Base-by-base conservation (phyloP, 2,113 vertebrate species). In the Dinomys branickii region DNA sequence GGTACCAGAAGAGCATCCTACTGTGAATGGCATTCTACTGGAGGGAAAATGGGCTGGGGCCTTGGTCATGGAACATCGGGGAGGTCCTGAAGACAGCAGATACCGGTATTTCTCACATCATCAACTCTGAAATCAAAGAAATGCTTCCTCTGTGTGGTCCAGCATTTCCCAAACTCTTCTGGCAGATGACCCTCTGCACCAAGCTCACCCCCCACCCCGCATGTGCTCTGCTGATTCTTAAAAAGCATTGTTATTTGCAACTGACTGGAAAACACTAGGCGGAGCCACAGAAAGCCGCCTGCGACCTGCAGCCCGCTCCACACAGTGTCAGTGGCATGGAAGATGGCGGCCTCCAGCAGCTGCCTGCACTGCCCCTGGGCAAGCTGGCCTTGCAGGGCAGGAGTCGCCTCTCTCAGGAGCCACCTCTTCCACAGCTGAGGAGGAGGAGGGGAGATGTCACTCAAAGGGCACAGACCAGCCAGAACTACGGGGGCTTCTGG, bases 311-410 rank as follows among this genome's bases (percentile, higher is more conserved):
- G 3, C 7, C 38, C 30, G 41, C 22, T 47, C 47, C 63, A 14
- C 9, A 0, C 14, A 6, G 30, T 9, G 61, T n/a, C 84, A 0
- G 71, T 3, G 33, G 47, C 44, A 16, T 1, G 6, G 44, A n/a
- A 73, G 24, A 24, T 41, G 52, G 58, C 35, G 20, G 67, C 47
- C 38, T 8, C 7, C 20, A 86, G 28, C 61, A 73, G 67, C 84
- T 63, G 5, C 9, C 38, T 4, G 1, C 69, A 38, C 20, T 0
- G 2, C 26, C 54, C 81, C 33, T 44, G 16, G 11, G 3, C 0
- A 30, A 86, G 91, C 41, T 80, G 22, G 10, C 22, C 65, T 80
- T 11, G 26, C 0, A 26, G 30, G 11, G 35, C n/a, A 41, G 24
- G 80, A 33, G 41, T 35, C 5, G 2, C 41, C 28, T 11, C 22